Base-by-base conservation (phyloP, 2,888 invertebrate genomes). In the Carpatolechia fugitivella region DNA sequence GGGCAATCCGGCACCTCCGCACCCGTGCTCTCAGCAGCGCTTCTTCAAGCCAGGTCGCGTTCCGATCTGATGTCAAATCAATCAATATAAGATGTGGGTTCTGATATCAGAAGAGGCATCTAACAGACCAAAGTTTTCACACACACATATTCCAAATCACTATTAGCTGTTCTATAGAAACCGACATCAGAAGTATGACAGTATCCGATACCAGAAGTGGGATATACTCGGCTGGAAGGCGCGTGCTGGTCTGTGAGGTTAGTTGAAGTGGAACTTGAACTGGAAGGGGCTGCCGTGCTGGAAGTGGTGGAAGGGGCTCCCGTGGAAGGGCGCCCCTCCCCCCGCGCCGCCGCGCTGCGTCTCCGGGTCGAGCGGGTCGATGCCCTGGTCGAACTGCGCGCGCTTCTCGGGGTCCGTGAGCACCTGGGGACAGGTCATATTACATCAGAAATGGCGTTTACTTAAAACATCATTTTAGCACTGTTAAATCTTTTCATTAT, bases 301-400 rank as follows among this genome's bases (percentile, higher is more conserved):
- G 91, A 95, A 96, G 85, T 94, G 93, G 68, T 95, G 94, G 91
- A 97, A 97, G 72, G 96, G 96, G 82, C 93, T 95, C 80, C 94
- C 93, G 76, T 81, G 82, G 71, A 75, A 75, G 35, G 79, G 80
- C 13, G 93, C 93, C 8, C 90, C 90, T 38, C 62, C 68, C 1
- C 52, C 73, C 5, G 94, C 92, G 81, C 99, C 99, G 0, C 99
- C 99, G 91, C 99, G 99, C 54, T 99, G 90, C 0, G 99, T 99
- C 92, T 99, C 99, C 0, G 99, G 99, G 91, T 99, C 99, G 54
- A 99, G 90, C 0, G 99, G 99, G 92, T 99, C 99, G 68, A 96
- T 94, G 59, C 99, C 99, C 65, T 93, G 92, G 89, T 99, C 99
- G 87, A 97, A 99, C 81, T 96, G 96, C 58, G 94, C 93, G 58